Evolutionary conservation across 2,888 invertebrate species (phyloP).

Genomic region (Rotaria socialis): DNA sequence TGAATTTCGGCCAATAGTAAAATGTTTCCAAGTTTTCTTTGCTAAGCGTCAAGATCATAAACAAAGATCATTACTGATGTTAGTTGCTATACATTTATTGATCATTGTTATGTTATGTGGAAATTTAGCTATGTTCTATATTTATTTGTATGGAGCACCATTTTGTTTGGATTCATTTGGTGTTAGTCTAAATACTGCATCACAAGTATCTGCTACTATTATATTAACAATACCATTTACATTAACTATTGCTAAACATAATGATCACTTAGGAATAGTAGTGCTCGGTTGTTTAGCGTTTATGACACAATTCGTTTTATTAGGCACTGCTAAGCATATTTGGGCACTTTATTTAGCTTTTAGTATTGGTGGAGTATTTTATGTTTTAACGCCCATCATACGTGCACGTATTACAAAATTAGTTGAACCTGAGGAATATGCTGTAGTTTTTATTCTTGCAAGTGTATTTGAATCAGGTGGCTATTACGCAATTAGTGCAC

Average conservation of each 20-base stretch:
- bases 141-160: background rate
- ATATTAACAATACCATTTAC: background rate
- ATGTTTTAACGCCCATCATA: background rate
- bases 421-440: conserved; percentile 2
- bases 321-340: background rate
- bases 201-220: background rate
- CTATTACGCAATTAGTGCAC: background rate
- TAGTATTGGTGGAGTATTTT: background rate
- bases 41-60: background rate
- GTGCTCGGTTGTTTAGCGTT: background rate
- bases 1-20: background rate
- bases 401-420: conserved; percentile 21
- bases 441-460: background rate
- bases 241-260: background rate
- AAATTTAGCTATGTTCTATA: background rate
- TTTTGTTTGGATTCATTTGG: background rate
- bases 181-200: background rate
- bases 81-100: background rate
- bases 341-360: background rate
- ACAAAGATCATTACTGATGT: background rate
- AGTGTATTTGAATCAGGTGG: conserved; percentile 11
- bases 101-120: background rate
- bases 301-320: background rate
- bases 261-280: background rate
- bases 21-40: background rate